Percentiles rank a stretch among this genome's conserved stretches.
These are phyloP conservation scores for Lycaena phlaeas DNA, from an alignment of 2,888 invertebrate genomes.

Conservation along the genomic window DNA sequence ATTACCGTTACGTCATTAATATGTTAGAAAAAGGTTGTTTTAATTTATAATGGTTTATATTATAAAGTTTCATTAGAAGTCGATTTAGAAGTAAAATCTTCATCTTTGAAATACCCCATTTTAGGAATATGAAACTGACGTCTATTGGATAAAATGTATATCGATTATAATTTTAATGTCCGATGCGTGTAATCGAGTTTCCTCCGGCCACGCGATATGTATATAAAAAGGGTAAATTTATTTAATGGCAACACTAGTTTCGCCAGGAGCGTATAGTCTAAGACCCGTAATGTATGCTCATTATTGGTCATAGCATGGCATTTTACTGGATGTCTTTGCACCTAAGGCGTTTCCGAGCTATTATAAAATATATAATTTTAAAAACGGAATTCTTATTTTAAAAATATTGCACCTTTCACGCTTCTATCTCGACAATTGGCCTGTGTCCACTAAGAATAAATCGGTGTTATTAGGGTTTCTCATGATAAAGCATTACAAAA, in stretches of 20 bases:
- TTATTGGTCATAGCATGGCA: constrained; percentile 1
- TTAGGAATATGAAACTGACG: neutral
- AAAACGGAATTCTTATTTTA: neutral
- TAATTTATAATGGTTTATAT: neutral
- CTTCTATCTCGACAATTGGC: too few species aligned
- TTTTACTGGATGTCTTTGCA: constrained; percentile 3
- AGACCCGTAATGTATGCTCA: constrained; percentile 4
- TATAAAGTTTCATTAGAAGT: neutral
- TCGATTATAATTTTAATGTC: neutral
- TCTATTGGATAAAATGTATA: neutral
- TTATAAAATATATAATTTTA: constrained; percentile 1
- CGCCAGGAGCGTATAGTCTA: constrained; percentile 2
- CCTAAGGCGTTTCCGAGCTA: neutral
- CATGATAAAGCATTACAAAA: too few species aligned
- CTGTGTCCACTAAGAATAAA: too few species aligned
- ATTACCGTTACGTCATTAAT: too few species aligned
- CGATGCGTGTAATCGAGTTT: neutral
- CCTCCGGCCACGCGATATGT: neutral
- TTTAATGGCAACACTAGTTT: constrained; percentile 4
- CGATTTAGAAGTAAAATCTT: too few species aligned
- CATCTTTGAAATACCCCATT: neutral
- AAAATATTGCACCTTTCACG: too few species aligned
- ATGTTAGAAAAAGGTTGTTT: neutral
- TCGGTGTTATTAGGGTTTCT: too few species aligned
- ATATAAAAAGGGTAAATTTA: constrained; percentile 6